Percentiles rank a stretch among this genome's conserved stretches.
Evolutionary conservation across 1,140 invertebrate genomes (phyloP).

Genomic region (Orussus abietinus): DNA sequence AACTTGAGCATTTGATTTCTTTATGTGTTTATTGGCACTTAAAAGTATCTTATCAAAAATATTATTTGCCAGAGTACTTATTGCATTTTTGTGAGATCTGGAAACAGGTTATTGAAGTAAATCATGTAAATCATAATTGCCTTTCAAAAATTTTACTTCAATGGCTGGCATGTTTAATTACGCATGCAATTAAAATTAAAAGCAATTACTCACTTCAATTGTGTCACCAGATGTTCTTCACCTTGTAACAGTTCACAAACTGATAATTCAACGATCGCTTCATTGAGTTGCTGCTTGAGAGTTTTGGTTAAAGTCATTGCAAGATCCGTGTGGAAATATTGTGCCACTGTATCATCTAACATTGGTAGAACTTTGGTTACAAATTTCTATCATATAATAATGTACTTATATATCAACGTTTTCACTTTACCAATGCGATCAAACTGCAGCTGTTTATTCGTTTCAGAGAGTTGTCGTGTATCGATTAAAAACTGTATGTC

Average conservation of each 20-base stretch:
- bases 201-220: conserved; percentile 4
- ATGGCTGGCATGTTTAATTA: too few relatives aligned
- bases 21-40: conserved; percentile 4
- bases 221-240: not conserved
- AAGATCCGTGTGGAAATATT: conserved; percentile 2
- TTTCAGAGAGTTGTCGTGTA: too few relatives aligned
- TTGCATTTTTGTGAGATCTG: conserved; percentile 2
- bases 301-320: not conserved
- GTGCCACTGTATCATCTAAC: conserved; percentile 4
- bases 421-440: too few relatives aligned
- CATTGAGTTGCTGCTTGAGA: conserved; percentile 3
- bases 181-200: too few relatives aligned
- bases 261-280: conserved; percentile 8
- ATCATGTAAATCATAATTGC: not conserved
- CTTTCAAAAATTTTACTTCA: too few relatives aligned
- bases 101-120: not conserved
- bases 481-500: not conserved
- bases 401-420: not conserved
- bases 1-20: not conserved
- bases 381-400: not conserved
- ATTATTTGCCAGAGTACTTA: not conserved
- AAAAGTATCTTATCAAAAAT: conserved; percentile 7
- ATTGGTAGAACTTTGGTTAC: not conserved
- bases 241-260: conserved; percentile 6
- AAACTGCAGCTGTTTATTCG: too few relatives aligned